Evolutionary conservation across 2,113 vertebrate species (phyloP), one percentile per base, ranked within the genome.

Genomic region (Brachypodius melanocephalos): DNA sequence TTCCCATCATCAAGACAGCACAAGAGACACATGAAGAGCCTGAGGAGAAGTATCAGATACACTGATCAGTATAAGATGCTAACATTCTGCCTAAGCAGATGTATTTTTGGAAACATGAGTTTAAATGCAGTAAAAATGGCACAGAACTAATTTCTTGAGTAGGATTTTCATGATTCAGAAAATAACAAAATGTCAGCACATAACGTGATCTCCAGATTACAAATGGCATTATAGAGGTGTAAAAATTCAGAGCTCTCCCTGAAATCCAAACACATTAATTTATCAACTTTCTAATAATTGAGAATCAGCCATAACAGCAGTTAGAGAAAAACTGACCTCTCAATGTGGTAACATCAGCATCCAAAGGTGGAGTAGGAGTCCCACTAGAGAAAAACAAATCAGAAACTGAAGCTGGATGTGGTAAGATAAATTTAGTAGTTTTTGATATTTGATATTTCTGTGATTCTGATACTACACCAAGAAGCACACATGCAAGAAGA

Each of bases 281-380:
- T 66, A n/a, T 63, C 48, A 38, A 12, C 71, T 85, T 71, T 57
- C 63, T 67, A 28, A 21, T 73, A 67, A 79, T 58, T 88, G 32
- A 54, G 57, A 84, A 61, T 67, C 40, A 88, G 24, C 10, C 42
- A 80, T 74, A 45, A 76, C 38, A 66, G 24, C 8, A 83, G 9
- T 49, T 73, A 69, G 31, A 76, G 43, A 68, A 95, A 85, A 96
- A 91, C 95, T 92, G 90, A 98, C 98, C 98, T 98, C 84, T 96
- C 49, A 96, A 40, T 38, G 98, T 96, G 40, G 98, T 96, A 45
- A 86, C 71, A 68, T 97, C 97, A 54, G 40, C 73, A 91, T 75
- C 63, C 19, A 14, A 95, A 96, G 94, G 80, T 34, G 91, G 76
- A 94, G 97, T 92, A 69, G 97, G 94, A 69, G 95, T 90, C 68